Percentiles rank a stretch among this genome's conserved stretches.
phyloP scores from a whole-genome alignment of 1,140 invertebrate species.

The Mercenaria mercenaria region DNA sequence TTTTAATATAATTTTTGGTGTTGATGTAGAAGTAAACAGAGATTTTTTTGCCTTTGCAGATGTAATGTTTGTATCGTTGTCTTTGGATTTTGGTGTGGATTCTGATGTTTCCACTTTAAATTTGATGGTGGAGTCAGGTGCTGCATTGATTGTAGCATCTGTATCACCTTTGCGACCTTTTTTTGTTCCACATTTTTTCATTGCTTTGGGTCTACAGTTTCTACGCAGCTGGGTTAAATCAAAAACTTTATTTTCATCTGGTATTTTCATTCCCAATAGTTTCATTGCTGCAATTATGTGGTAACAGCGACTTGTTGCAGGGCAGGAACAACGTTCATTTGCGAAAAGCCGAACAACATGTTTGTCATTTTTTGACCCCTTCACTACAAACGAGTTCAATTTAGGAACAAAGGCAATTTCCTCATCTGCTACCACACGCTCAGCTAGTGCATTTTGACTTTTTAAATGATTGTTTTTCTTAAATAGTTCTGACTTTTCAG shows the following conservation, averaged over 20 bases:
- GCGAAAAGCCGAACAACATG: neutral
- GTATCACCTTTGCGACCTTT: neutral
- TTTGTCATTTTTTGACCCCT: neutral
- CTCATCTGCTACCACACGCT: neutral
- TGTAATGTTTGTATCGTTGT: no score
- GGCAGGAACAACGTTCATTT: neutral
- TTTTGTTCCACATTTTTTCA: conserved; percentile 1
- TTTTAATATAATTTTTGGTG: no score
- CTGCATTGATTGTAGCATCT: neutral
- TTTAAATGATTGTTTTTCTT: neutral
- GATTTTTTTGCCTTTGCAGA: no score
- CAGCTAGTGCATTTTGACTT: neutral
- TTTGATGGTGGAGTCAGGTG: neutral
- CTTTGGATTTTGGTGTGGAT: no score
- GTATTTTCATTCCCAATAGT: neutral
- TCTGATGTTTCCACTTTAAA: neutral
- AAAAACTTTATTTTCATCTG: neutral
- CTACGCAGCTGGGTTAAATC: no score
- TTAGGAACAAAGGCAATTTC: neutral
- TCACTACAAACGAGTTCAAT: neutral
- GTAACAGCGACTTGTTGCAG: neutral
- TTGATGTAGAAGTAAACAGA: no score
- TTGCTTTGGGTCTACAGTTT: neutral
- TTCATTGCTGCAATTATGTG: neutral
- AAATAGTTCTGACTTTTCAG: neutral